A percentile compares a stretch with the other conserved stretches of the same genome.
phyloP scores from a whole-genome alignment of 2,797 vertebrate genomes.

The Phrynocephalus forsythii region DNA sequence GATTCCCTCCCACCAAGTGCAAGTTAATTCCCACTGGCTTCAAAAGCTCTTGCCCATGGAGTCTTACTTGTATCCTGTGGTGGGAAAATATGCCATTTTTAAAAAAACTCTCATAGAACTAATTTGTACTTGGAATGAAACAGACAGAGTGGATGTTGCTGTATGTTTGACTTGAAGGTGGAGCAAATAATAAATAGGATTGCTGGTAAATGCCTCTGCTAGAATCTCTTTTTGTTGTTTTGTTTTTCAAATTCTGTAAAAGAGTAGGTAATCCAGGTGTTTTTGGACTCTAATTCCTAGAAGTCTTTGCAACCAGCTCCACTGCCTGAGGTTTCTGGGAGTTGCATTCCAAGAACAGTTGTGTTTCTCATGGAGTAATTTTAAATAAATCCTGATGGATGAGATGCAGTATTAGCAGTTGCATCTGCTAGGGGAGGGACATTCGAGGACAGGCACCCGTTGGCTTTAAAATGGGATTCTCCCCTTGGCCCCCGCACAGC shows the following conservation, averaged over 20 bases:
- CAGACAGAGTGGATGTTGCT: not conserved
- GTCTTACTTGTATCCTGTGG: slow-evolving; percentile 7
- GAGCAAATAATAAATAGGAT: slow-evolving; percentile 40
- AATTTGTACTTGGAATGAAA: slow-evolving; percentile 45
- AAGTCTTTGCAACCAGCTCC: no score
- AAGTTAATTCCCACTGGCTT: slow-evolving; percentile 15
- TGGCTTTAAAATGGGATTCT: no score
- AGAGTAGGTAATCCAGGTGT: no score
- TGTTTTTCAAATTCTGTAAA: slow-evolving; percentile 7
- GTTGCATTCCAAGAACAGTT: no score
- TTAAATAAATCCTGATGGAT: no score
- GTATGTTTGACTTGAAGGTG: slow-evolving; percentile 8
- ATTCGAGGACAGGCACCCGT: no score
- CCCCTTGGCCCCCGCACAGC: no score
- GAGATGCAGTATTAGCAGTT: no score
- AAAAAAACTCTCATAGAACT: slow-evolving; percentile 3
- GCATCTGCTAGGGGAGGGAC: no score
- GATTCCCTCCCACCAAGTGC: not conserved
- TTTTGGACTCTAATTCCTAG: no score
- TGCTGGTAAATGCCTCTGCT: slow-evolving; percentile 11
- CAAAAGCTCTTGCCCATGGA: slow-evolving; percentile 2
- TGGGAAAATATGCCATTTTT: slow-evolving; percentile 12
- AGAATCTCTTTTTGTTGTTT: not conserved
- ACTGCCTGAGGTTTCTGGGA: no score
- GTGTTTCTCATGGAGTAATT: no score